Conservation (phyloP, 2,888 invertebrate genomes). For the Drosophila nr. perissopoda region DNA sequence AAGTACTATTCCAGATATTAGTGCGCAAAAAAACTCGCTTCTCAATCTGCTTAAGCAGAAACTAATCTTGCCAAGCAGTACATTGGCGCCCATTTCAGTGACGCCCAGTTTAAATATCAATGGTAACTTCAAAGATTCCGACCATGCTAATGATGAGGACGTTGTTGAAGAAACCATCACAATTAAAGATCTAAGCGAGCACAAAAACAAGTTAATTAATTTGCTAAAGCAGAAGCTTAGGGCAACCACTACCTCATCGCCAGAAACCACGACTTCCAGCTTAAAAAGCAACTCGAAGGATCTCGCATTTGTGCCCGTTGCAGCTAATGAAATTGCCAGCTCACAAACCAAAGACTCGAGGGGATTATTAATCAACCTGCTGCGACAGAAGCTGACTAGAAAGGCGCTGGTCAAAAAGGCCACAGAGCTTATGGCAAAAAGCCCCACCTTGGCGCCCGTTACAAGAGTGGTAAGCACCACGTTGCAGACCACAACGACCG, state of each 20-base stretch:
- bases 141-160: conserved; percentile 43
- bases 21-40: conserved; percentile 41
- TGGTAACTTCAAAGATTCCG: conserved; percentile 14
- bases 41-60: conserved; percentile 40
- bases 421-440: conserved; percentile 1
- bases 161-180: conserved; percentile 11
- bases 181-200: conserved; percentile 19
- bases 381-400: conserved; percentile 43
- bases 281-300: neutral
- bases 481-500: conserved; percentile 2
- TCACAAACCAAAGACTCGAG: conserved; percentile 26
- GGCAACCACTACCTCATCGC: neutral
- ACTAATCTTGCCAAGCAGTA: conserved; percentile 7
- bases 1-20: conserved; percentile 9
- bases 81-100: neutral
- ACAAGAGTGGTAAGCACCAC: conserved; percentile 16
- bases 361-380: conserved; percentile 43
- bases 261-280: conserved; percentile 4
- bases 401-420: conserved; percentile 14
- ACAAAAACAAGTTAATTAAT: conserved; percentile 42
- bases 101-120: neutral
- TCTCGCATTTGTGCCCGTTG: conserved; percentile 37
- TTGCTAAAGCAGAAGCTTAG: conserved; percentile 37
- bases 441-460: conserved; percentile 19
- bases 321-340: conserved; percentile 29